These are phyloP conservation scores for Heliangelus exortis DNA, from an alignment of 2,797 vertebrate species.

Conservation along the genomic window DNA sequence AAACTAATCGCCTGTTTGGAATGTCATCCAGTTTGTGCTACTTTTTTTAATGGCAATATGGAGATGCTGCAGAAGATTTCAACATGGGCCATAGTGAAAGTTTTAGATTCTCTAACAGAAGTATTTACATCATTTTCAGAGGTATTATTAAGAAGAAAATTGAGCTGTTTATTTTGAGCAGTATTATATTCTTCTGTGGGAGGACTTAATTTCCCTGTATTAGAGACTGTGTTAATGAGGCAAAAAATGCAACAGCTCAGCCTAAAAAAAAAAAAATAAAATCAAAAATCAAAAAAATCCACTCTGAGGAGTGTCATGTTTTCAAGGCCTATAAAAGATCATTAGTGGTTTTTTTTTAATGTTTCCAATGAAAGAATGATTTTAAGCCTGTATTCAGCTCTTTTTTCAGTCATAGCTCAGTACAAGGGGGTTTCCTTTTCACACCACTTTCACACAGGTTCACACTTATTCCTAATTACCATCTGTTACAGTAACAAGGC, in stretches of 20 bases:
- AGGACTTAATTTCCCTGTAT: neutral
- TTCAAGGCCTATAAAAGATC: neutral
- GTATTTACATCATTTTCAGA: neutral
- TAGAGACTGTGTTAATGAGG: neutral
- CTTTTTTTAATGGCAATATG: slow-evolving; percentile 7
- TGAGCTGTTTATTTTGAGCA: neutral
- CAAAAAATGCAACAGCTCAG: neutral
- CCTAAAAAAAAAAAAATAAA: neutral
- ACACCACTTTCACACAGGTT: neutral
- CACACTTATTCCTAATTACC: neutral
- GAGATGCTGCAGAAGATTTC: slow-evolving; percentile 1
- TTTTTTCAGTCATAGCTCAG: neutral
- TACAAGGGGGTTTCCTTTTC: neutral
- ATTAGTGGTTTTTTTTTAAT: neutral
- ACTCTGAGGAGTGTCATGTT: neutral
- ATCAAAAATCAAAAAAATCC: no score
- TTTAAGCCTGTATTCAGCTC: neutral
- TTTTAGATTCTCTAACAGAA: neutral
- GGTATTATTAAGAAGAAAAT: neutral
- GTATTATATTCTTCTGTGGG: neutral
- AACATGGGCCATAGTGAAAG: slow-evolving; percentile 42
- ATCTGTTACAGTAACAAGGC: neutral
- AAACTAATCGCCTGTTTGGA: slow-evolving; percentile 72
- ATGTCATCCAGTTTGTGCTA: slow-evolving; percentile 45
- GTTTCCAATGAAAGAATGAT: neutral